Conservation (phyloP, 2,113 vertebrate genomes). For the Amphiprion ocellaris region DNA sequence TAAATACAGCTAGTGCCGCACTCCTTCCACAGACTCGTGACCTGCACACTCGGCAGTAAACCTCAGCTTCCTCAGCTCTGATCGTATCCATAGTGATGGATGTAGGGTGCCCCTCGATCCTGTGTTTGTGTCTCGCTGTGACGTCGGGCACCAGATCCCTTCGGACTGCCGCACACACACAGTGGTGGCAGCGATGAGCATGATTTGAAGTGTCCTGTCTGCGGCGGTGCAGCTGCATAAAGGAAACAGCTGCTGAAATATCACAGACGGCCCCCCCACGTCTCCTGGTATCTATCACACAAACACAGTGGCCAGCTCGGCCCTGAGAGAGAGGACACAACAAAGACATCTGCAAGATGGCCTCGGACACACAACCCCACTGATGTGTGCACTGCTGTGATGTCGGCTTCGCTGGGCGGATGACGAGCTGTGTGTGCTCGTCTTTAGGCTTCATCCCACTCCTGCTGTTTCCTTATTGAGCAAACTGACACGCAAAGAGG, state of each 20-base stretch:
- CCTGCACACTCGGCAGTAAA: constrained; percentile 17
- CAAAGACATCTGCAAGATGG: constrained; percentile 82
- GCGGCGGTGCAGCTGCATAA: constrained; percentile 75
- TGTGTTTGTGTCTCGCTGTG: constrained; percentile 49
- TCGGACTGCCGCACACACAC: constrained; percentile 42
- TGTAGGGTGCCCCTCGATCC: constrained; percentile 45
- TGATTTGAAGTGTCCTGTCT: constrained; percentile 80
- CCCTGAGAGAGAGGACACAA: constrained; percentile 61
- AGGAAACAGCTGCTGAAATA: constrained; percentile 84
- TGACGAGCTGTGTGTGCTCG: constrained; percentile 52
- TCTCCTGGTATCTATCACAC: constrained; percentile 71
- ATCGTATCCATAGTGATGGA: constrained; percentile 62
- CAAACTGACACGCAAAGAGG: constrained; percentile 24
- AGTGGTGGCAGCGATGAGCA: constrained; percentile 58
- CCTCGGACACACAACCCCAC: constrained; percentile 68
- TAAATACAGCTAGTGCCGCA: constrained; percentile 5
- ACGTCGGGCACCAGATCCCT: constrained; percentile 27
- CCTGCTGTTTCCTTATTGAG: constrained; percentile 46
- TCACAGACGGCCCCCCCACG: constrained; percentile 60
- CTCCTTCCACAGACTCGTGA: neutral
- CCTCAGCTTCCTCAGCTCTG: constrained; percentile 35
- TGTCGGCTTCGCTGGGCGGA: constrained; percentile 33
- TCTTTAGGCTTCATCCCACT: constrained; percentile 14
- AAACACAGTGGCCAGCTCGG: constrained; percentile 57
- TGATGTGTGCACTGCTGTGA: constrained; percentile 55